Base-by-base conservation (phyloP, 2,797 vertebrate species). In the Nothura maculosa region DNA sequence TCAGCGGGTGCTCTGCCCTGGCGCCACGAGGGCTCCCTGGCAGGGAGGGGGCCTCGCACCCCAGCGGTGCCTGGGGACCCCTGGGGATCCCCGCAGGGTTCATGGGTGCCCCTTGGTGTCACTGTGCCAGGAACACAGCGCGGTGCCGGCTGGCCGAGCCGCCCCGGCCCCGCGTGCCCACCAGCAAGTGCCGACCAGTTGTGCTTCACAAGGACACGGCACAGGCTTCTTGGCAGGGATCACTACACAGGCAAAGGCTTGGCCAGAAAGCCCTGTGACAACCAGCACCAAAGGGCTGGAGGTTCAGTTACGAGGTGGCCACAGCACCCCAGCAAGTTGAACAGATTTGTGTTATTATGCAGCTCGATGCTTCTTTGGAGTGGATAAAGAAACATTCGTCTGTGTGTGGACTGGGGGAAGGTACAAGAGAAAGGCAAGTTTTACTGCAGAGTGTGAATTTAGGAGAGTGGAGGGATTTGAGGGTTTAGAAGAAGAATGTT, bases 41-140 rank as follows among this genome's bases (percentile, higher is more conserved):
- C 4, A 0, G 55, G 60, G 18, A 63, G 52, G 77, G 81, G 85
- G 38, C 52, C 36, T 79, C 11, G 0, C n/a, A 82, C 20, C 55
- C 57, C 62, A 38, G 22, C 75, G 75, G 4, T 58, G 16, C 55
- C 52, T 79, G 47, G 52, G 55, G 67, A 47, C 14, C 40, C 55
- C 52, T 79, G 47, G 52, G 55, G 67, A 47, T 40, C 40, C 40
- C 40, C 40, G 40, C 40, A 40, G 40, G 18, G 66, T 90, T 92
- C 75, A 84, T 77, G 89, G 89, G 42, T 85, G 75, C 72, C 93
- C 75, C 79, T 82, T 47, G 50, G 75, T 66, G 87, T 76, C 10
- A 1, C 2, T 62, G 30, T n/a, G 14, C 87, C 54, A 45, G 73
- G 73, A 85, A 81, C 73, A 36, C 55, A 81, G 72, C 70, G 32